A percentile compares a stretch with the other conserved stretches of the same genome.
phyloP scores from a whole-genome alignment of 2,888 invertebrate species.

The Leptopilina syphax region DNA sequence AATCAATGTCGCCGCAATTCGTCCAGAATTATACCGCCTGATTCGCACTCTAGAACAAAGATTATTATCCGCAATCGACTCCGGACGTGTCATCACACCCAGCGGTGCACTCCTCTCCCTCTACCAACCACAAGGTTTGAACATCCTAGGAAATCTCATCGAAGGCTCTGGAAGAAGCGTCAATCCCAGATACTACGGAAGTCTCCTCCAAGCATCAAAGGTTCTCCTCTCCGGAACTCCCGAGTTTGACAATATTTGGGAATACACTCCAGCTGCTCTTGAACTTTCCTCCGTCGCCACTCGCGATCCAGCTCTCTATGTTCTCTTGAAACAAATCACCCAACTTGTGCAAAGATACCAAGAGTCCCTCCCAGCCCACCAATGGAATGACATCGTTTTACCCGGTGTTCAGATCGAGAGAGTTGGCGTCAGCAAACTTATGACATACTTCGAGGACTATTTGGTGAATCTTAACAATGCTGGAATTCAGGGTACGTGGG shows the following conservation, averaged over 20 bases:
- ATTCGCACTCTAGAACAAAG: constrained; percentile 80
- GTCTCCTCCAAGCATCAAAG: constrained; percentile 79
- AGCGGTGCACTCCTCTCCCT: constrained; percentile 80
- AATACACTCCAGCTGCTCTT: constrained; percentile 81
- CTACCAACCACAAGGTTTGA: constrained; percentile 81
- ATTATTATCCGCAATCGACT: constrained; percentile 81
- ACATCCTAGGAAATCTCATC: constrained; percentile 82
- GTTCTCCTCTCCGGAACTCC: constrained; percentile 80
- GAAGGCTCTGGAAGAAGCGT: constrained; percentile 83
- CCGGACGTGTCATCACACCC: constrained; percentile 78
- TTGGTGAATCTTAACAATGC: constrained; percentile 81
- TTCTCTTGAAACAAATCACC: constrained; percentile 81
- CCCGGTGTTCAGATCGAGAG: constrained; percentile 82
- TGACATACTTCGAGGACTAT: constrained; percentile 84
- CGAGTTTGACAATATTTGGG: constrained; percentile 66
- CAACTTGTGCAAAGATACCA: constrained; percentile 81
- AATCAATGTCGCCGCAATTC: constrained; percentile 70
- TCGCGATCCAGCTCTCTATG: constrained; percentile 85
- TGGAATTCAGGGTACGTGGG: constrained; percentile 55
- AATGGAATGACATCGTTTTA: constrained; percentile 80
- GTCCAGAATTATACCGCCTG: constrained; percentile 76
- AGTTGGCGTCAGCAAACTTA: constrained; percentile 82
- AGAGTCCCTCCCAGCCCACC: constrained; percentile 80
- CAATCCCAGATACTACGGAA: constrained; percentile 80
- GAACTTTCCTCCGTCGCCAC: constrained; percentile 83